Evolutionary conservation across 2,888 invertebrate genomes (phyloP).

Genomic region (Drosophila neonasuta): DNA sequence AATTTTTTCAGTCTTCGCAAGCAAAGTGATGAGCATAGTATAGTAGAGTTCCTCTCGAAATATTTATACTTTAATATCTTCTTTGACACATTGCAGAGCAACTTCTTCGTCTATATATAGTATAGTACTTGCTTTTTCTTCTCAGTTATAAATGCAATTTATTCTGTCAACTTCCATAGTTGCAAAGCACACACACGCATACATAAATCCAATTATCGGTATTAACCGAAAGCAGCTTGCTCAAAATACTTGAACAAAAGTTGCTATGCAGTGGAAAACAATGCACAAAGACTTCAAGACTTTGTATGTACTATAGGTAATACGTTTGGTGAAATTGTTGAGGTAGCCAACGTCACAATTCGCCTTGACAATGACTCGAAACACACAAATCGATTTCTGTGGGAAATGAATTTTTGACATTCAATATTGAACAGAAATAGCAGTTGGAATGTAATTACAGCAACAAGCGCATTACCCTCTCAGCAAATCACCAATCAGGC

Average conservation of each 20-base stretch:
- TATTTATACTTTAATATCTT: conserved; percentile 17
- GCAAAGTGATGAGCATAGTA: background rate
- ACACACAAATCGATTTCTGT: conserved; percentile 35
- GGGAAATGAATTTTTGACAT: conserved; percentile 31
- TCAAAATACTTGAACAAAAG: background rate
- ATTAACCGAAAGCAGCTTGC: background rate
- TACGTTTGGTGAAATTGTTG: conserved; percentile 3
- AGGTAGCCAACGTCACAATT: conserved; percentile 13
- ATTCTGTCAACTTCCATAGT: conserved; percentile 1
- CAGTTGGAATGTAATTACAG: conserved; percentile 3
- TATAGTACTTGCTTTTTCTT: conserved; percentile 1
- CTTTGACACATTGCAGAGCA: conserved; percentile 18
- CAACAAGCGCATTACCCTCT: conserved; percentile 5
- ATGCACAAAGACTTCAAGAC: conserved; percentile 1
- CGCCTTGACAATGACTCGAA: conserved; percentile 36
- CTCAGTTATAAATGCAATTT: conserved; percentile 5
- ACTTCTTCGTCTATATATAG: background rate
- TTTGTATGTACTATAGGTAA: background rate
- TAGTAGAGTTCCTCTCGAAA: background rate
- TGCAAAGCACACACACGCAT: background rate
- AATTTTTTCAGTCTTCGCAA: conserved; percentile 8
- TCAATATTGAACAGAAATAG: conserved; percentile 10
- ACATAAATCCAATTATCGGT: conserved; percentile 4
- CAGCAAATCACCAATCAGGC: background rate
- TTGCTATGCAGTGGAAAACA: background rate